Percentiles rank a stretch among this genome's conserved stretches.
These are phyloP conservation scores for Lichenostomus cassidix DNA, from an alignment of 2,113 vertebrate genomes.

Conservation along the genomic window DNA sequence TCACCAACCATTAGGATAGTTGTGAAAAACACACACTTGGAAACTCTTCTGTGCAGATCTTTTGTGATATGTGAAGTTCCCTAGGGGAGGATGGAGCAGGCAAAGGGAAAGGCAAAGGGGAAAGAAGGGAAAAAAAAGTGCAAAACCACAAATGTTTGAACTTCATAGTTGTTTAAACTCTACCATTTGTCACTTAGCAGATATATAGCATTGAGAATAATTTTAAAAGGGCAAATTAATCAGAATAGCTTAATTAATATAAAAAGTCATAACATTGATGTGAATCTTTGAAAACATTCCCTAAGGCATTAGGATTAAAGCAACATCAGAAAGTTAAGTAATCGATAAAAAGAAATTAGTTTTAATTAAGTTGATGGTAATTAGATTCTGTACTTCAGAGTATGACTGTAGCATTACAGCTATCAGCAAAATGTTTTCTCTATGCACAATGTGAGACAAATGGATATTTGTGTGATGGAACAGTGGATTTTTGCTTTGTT, in stretches of 20 bases:
- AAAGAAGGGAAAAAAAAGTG: neutral
- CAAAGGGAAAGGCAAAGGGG: neutral
- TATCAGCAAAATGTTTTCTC: neutral
- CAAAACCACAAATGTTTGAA: neutral
- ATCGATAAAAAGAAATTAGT: constrained; percentile 43
- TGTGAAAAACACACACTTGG: neutral
- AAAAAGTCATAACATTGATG: neutral
- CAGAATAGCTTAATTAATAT: constrained; percentile 36
- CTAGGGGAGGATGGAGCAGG: neutral
- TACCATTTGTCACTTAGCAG: neutral
- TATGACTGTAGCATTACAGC: neutral
- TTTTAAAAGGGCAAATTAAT: constrained; percentile 11
- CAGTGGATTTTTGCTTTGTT: neutral
- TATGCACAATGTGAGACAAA: neutral
- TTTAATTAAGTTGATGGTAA: constrained; percentile 49
- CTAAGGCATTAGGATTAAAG: neutral
- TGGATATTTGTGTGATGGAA: neutral
- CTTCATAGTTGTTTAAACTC: neutral
- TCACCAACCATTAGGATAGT: neutral
- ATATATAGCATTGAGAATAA: neutral
- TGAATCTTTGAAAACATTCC: constrained; percentile 22
- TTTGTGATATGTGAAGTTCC: neutral
- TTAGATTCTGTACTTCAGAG: constrained; percentile 3
- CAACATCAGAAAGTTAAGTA: constrained; percentile 10
- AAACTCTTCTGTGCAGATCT: neutral